Evolutionary conservation across 2,113 vertebrate genomes (phyloP), one percentile per base, ranked within the genome.

Genomic region (Microcebus murinus): DNA sequence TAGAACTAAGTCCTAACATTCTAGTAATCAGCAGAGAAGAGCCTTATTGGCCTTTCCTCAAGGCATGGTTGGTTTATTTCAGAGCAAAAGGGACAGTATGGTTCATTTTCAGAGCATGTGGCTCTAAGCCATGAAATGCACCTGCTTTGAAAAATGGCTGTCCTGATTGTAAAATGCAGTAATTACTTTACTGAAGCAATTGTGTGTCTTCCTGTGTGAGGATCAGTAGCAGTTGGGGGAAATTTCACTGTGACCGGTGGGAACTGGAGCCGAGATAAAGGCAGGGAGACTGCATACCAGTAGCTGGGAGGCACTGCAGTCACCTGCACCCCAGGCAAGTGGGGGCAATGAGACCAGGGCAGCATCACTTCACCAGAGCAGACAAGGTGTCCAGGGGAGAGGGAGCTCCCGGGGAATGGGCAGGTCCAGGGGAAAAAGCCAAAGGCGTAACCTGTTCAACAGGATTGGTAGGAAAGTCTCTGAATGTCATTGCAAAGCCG

Each of bases 241-340:
- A 23, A 67, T 6, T 90, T 4, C 29, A n/a, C 81, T 90, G 77
- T 83, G 84, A 85, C 59, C 80, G 83, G 21, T 29, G 45, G 1
- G 10, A 14, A 21, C 7, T 52, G 71, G 29, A 92, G 52, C 67
- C 90, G 77, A 97, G 97, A 61, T 23, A 29, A 92, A 92, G 59
- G 2, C 42, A 90, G 61, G 91, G 83, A 90, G 8, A 65, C 48
- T n/a, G 36, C 52, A 76, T 73, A 65, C 3, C 34, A 94, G 8
- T 50, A 92, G 70, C 67, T 70, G 90, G 76, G 87, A 87, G 29
- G 45, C 0, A 2, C 61, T 11, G 6, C 1, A 42, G 76, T 82
- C 89, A 50, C 34, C 0, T 0, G 63, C 89, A 4, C 0, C 3
- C n/a, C 18, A 96, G 77, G 42, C n/a, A 59, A 21, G 61, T 10